Conservation (phyloP, 1,140 invertebrate genomes). For the Drosophila nebulosa region DNA sequence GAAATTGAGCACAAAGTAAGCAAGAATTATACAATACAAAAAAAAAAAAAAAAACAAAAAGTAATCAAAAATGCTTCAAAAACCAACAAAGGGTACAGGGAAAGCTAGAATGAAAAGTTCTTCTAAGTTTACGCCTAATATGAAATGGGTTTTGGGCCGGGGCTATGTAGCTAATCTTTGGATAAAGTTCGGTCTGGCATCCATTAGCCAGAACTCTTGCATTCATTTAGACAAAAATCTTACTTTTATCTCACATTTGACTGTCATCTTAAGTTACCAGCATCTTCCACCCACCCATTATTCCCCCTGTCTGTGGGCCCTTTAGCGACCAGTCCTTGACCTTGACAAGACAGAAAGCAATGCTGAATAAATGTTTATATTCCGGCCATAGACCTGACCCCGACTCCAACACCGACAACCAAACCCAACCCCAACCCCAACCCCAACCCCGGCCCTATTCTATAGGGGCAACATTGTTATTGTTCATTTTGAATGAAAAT, state of each 20-base stretch:
- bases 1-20: neutral
- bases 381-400: conserved; percentile 13
- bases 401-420: no score
- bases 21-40: neutral
- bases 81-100: no score
- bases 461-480: conserved; percentile 19
- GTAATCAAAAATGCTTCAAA: neutral
- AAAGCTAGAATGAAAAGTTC: no score
- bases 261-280: conserved; percentile 2
- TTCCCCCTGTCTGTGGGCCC: no score
- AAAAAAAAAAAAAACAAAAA: neutral
- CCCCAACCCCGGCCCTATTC: no score
- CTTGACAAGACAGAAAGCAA: conserved; percentile 15
- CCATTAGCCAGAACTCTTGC: neutral
- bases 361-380: neutral
- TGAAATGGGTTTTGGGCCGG: neutral
- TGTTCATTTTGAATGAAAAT: conserved; percentile 59
- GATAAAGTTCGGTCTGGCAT: neutral
- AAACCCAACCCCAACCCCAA: no score
- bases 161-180: neutral
- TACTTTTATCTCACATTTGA: neutral
- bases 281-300: neutral
- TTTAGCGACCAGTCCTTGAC: conserved; percentile 51
- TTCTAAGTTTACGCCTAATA: neutral
- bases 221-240: neutral